Evolutionary conservation across 2,797 vertebrate genomes (phyloP), one percentile per base, ranked within the genome.

Genomic region (Dromococcyx pavoninus): DNA sequence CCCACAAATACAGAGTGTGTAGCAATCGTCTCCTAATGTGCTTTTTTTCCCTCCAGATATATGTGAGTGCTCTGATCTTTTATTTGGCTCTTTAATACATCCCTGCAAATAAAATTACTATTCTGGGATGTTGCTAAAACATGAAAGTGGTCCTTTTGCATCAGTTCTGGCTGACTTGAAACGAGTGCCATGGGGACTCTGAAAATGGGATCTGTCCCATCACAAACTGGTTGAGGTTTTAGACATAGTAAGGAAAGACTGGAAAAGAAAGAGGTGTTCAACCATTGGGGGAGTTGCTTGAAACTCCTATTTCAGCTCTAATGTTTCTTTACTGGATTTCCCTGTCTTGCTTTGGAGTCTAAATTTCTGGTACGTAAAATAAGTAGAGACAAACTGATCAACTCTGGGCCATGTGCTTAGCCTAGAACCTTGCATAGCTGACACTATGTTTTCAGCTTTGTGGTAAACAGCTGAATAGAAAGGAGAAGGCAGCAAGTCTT

Each of bases 41-140:
- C 66, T 73, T 88, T 81, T 76, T 74, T 64, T 8, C 89, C 91
- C 77, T 96, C 91, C 94, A 95, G 95, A 96, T 96, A 93, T 86
- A 84, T 88, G 51, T 48, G 70, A 86, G 71, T 13, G 51, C 86
- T 96, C 69, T 95, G 94, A 95, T 96, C 93, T 95, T 95, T 93
- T 91, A 86, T 91, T 95, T 89, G 91, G 54, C 79, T 88, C 67
- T 93, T 93, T 61, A 95, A 67, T 93, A 60, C 74, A 89, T 67
- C 86, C 57, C 43, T 85, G 80, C 61, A 94, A 94, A 90, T 39
- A 13, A 53, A 82, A 77, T 78, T 65, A 66, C 57, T 85, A 16
- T 89, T 91, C 89, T 74, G 88, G 74, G 78, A 69, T 71, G 62
- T 61, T 54, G 71, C 84, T 96, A 18, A 91, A 88, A 76, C 39